Conservation (phyloP, 2,888 invertebrate species). For the Dermolepida albohirtum region DNA sequence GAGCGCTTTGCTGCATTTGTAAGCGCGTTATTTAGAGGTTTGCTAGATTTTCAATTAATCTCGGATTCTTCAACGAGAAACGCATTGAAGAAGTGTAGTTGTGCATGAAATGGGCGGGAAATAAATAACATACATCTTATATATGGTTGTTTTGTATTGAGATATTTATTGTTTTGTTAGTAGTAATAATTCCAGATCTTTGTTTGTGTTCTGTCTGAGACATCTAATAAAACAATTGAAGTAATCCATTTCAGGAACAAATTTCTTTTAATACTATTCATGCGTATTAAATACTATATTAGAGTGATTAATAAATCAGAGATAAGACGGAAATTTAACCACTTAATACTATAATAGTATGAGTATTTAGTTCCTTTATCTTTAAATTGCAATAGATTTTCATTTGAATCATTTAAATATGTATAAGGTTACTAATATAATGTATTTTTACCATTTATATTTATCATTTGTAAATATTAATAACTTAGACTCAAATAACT, state of each 20-base stretch:
- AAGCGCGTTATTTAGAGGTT: conserved; percentile 16
- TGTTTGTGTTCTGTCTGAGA: not conserved
- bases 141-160: conserved; percentile 8
- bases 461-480: too few species aligned
- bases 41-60: conserved; percentile 30
- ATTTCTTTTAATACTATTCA: conserved; percentile 8
- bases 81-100: conserved; percentile 30
- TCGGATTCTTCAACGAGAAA: conserved; percentile 27
- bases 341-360: too few species aligned
- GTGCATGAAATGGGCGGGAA: conserved; percentile 29
- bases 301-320: too few species aligned
- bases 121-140: conserved; percentile 24
- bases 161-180: conserved; percentile 27
- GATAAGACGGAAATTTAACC: too few species aligned
- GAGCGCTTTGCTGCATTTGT: conserved; percentile 8
- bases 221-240: conserved; percentile 5
- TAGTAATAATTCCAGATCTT: conserved; percentile 18
- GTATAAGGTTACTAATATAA: too few species aligned
- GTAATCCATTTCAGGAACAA: conserved; percentile 6
- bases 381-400: too few species aligned
- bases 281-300: too few species aligned
- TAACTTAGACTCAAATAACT: too few species aligned
- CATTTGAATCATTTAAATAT: too few species aligned
- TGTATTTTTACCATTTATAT: too few species aligned
- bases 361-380: too few species aligned